A percentile compares a stretch with the other conserved stretches of the same genome.
Evolutionary conservation across 1,140 invertebrate species (phyloP).

Genomic region (Globodera ellingtonae): DNA sequence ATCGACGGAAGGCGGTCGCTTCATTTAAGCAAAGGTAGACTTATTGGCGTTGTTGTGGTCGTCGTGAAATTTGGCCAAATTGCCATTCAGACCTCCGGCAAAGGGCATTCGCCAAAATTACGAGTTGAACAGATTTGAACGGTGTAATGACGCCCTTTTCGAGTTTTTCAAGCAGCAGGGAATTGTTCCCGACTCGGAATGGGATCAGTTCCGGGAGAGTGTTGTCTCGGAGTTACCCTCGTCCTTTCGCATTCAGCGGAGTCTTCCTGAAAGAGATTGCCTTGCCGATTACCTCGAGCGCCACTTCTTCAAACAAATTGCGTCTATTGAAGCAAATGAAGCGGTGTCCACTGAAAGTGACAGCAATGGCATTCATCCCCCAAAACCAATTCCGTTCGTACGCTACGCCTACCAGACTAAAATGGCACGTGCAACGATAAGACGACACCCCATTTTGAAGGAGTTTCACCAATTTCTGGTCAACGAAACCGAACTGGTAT

Average conservation of each 20-base stretch:
- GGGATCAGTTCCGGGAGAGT: conserved; percentile 39
- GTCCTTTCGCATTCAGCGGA: conserved; percentile 48
- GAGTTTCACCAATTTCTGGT: conserved; percentile 51
- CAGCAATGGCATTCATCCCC: conserved; percentile 31
- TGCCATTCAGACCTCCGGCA: background rate
- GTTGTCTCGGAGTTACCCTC: conserved; percentile 41
- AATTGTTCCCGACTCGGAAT: conserved; percentile 47
- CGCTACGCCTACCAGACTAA: conserved; percentile 55
- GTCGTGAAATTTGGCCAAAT: background rate
- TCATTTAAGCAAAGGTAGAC: background rate
- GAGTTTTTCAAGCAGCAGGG: conserved; percentile 39
- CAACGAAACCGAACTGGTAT: conserved; percentile 48
- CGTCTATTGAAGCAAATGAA: conserved; percentile 38
- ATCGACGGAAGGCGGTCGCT: background rate
- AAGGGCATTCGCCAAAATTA: conserved; percentile 37
- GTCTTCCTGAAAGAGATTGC: conserved; percentile 36
- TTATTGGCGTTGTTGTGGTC: background rate
- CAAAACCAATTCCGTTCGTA: conserved; percentile 43
- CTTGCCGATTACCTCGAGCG: conserved; percentile 32
- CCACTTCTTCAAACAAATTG: conserved; percentile 42
- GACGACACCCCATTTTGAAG: conserved; percentile 40
- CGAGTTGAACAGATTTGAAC: conserved; percentile 20
- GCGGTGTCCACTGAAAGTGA: background rate
- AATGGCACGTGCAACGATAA: conserved; percentile 42
- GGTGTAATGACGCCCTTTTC: conserved; percentile 48